Percentiles rank a stretch among this genome's conserved stretches.
Evolutionary conservation across 2,113 vertebrate species (phyloP).

Genomic region (Okapia johnstoni): DNA sequence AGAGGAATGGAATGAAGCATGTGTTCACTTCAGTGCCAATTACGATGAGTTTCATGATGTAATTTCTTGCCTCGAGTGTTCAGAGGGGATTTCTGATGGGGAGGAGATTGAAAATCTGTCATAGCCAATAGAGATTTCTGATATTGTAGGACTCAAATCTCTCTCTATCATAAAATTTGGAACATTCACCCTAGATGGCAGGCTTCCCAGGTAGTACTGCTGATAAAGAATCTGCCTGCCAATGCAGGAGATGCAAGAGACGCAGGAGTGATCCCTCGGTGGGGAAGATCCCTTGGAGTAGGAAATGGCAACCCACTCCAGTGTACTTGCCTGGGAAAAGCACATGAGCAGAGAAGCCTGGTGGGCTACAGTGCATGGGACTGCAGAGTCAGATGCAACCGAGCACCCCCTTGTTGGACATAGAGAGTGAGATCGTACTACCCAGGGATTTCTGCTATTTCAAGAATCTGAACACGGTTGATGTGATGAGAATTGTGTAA

Average conservation of each 20-base stretch:
- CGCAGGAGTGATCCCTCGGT: too few species aligned
- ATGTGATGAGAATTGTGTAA: neutral
- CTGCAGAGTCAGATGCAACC: neutral
- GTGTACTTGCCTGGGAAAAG: neutral
- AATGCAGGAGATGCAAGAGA: too few species aligned
- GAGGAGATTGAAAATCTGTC: neutral
- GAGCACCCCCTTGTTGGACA: neutral
- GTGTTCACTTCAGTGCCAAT: neutral
- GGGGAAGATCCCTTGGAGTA: neutral
- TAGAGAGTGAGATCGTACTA: neutral
- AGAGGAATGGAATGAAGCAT: neutral
- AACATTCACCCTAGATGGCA: neutral
- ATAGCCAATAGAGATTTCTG: neutral
- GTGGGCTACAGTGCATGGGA: neutral
- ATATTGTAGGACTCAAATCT: neutral
- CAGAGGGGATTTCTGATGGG: neutral
- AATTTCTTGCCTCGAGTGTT: neutral
- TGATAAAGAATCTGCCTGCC: neutral
- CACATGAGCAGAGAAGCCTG: neutral
- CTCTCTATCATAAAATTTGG: neutral
- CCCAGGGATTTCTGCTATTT: neutral
- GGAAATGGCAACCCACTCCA: neutral
- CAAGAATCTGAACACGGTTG: neutral
- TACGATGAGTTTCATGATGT: neutral
- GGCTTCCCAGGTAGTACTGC: neutral